Percentiles rank a stretch among this genome's conserved stretches.
These are phyloP conservation scores for Excalfactoria chinensis DNA, from an alignment of 2,113 vertebrate species.

Conservation along the genomic window DNA sequence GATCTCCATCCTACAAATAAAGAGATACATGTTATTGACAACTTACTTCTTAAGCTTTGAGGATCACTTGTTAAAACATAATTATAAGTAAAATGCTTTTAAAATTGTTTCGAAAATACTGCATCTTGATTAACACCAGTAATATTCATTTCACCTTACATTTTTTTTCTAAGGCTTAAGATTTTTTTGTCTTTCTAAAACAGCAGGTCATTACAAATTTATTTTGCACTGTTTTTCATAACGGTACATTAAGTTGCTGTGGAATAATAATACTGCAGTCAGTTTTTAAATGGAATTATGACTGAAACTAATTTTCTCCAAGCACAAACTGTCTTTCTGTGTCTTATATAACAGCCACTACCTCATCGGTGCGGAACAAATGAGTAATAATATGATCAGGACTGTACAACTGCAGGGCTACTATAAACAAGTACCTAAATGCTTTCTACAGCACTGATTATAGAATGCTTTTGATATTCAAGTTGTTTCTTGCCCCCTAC, in stretches of 20 bases:
- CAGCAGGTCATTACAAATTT: slow-evolving; percentile 34
- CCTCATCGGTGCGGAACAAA: slow-evolving; percentile 15
- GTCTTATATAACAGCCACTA: slow-evolving; percentile 41
- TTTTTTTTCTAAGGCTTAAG: background rate
- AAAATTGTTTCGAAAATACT: background rate
- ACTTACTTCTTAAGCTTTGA: slow-evolving; percentile 7
- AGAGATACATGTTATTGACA: slow-evolving; percentile 25
- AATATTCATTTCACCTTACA: background rate
- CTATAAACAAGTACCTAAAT: background rate
- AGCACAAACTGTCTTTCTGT: background rate
- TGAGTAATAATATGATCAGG: slow-evolving; percentile 12
- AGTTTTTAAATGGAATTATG: slow-evolving; percentile 54
- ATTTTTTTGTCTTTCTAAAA: slow-evolving; percentile 42
- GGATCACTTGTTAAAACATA: background rate
- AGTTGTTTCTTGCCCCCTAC: background rate
- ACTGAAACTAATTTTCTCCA: slow-evolving; percentile 41
- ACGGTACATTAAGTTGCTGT: slow-evolving; percentile 25
- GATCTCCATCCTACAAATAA: slow-evolving; percentile 92
- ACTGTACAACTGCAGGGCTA: background rate
- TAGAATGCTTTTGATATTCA: background rate
- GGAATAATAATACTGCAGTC: slow-evolving; percentile 40
- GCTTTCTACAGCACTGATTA: background rate
- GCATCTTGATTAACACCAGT: background rate
- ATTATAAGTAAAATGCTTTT: background rate
- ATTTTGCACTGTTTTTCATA: slow-evolving; percentile 51